Percentiles rank a stretch among this genome's conserved stretches.
Conservation (phyloP, 2,113 vertebrate genomes). For the Aramus guarauna region DNA sequence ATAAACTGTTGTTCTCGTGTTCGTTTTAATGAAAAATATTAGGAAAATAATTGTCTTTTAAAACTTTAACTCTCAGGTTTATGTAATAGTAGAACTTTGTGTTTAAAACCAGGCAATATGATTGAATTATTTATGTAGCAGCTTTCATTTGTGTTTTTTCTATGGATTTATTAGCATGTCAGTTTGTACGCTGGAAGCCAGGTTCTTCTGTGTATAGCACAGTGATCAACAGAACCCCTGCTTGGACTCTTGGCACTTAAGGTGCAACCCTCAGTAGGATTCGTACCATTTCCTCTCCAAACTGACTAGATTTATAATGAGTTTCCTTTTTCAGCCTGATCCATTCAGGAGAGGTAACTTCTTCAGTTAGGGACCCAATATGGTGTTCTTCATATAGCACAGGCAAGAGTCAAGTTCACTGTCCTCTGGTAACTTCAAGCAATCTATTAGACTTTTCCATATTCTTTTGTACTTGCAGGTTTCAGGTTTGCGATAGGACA, state of each 20-base stretch:
- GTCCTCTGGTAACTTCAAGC: neutral
- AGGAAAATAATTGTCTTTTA: neutral
- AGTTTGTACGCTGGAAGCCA: neutral
- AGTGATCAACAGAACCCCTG: neutral
- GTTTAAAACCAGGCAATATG: neutral
- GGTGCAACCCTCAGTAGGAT: neutral
- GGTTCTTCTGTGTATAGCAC: neutral
- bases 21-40: neutral
- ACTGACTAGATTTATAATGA: neutral
- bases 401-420: neutral
- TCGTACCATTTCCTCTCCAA: neutral
- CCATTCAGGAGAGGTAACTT: neutral
- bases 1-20: neutral
- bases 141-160: neutral
- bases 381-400: neutral
- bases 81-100: neutral
- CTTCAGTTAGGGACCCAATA: neutral
- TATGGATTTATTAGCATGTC: neutral
- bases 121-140: neutral
- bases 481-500: neutral
- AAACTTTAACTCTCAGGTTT: neutral
- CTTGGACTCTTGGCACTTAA: neutral
- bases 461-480: neutral
- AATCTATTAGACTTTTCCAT: neutral
- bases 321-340: neutral